These are phyloP conservation scores for Pluvianellus socialis DNA, from an alignment of 2,113 vertebrate species.

Conservation along the genomic window DNA sequence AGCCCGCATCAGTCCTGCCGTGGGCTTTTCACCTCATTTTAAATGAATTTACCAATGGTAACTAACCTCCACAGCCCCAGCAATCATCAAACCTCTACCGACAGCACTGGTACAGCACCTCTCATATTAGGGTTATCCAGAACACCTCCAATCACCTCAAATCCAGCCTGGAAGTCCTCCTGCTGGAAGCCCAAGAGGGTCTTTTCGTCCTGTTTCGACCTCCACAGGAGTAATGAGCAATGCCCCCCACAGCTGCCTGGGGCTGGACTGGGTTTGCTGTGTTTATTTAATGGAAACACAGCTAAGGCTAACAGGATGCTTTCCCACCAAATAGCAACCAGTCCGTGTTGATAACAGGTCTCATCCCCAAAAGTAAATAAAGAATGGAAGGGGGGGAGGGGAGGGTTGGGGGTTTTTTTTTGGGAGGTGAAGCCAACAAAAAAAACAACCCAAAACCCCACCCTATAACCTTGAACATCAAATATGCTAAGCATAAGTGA, in stretches of 20 bases:
- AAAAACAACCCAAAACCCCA: too few species aligned
- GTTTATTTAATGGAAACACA: background rate
- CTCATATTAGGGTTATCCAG: background rate
- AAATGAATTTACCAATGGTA: background rate
- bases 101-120: background rate
- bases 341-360: rapidly evolving
- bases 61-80: background rate
- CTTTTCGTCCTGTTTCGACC: background rate
- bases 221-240: background rate
- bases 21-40: background rate
- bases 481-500: rapidly evolving
- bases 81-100: background rate
- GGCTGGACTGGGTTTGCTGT: rapidly evolving
- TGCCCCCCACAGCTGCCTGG: rapidly evolving
- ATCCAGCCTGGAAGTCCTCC: background rate
- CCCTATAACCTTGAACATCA: too few species aligned
- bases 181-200: background rate
- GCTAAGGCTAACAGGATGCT: background rate
- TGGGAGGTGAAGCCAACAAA: background rate
- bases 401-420: too few species aligned
- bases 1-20: background rate
- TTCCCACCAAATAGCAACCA: background rate
- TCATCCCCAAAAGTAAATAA: background rate
- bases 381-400: background rate
- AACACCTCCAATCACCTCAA: background rate